Evolutionary conservation across 2,888 invertebrate genomes (phyloP), one percentile per base, ranked within the genome.

Genomic region (Ichneumon xanthorius): DNA sequence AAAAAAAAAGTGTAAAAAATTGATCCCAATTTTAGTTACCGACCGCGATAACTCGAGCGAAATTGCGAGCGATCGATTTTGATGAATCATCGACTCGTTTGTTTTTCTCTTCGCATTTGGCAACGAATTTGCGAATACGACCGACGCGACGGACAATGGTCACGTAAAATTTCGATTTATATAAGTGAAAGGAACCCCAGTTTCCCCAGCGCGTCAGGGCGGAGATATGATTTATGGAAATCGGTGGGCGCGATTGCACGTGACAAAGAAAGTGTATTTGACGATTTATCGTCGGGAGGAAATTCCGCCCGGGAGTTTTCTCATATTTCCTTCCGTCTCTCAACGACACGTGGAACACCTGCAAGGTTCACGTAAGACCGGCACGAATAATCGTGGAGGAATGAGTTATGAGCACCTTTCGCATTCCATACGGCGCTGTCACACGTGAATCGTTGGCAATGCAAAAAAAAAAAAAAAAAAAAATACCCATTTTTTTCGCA

Each of bases 111-210:
- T 45, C 45, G 14, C 3, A 45, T 14, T 45, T 14, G 14, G 14
- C 3, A 14, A 45, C 11, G 16, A 58, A 33, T n/a, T 61, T 4
- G 33, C 4, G 14, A 61, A 61, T 61, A 61, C 16, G 22, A 19
- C 14, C 4, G 61, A 61, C 61, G 4, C 26, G 26, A 58, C 11
- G 26, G 58, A 6, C 82, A 55, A 86, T 85, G 85, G 86, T 87
- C 87, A 84, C 81, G 80, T 79, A 75, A 67, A 83, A 48, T 73
- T 61, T 61, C 61, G 61, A 61, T 61, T 61, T 61, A 61, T 61
- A 61, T 33, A 14, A 33, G n/a, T 30, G 61, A 67, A n/a, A 9
- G 37, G 33, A 9, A n/a, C 65, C 65, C 16, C 65, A 11, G 7
- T 33, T 37, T 5, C 37, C 22, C 9, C 9, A 37, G 16, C n/a